phyloP scores from a whole-genome alignment of 2,113 vertebrate genomes.

The Prinia subflava region DNA sequence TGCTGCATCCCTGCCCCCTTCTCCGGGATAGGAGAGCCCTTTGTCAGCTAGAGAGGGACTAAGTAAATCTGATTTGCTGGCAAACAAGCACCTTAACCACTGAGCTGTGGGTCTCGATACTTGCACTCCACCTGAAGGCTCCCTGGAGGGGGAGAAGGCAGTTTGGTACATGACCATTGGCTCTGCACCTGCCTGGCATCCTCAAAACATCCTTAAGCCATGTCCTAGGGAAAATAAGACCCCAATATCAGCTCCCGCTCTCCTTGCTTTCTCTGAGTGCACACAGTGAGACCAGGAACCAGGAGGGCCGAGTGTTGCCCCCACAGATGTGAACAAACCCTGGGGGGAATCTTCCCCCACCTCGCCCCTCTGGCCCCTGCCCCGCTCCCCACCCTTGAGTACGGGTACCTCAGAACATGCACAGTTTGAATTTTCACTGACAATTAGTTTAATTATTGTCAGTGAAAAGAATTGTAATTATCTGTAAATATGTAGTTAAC shows the following conservation, averaged over 20 bases:
- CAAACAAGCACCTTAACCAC: constrained; percentile 62
- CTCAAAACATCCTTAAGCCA: neutral
- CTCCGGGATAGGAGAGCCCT: neutral
- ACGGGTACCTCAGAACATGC: constrained; percentile 76
- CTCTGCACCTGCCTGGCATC: neutral
- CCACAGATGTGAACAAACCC: constrained; percentile 31
- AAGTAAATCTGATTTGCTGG: neutral
- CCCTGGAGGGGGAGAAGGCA: neutral
- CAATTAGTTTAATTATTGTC: constrained; percentile 66
- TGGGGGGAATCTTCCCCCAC: neutral
- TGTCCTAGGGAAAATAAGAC: neutral
- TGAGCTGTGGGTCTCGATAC: constrained; percentile 32
- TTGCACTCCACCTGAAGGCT: constrained; percentile 54
- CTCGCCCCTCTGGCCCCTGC: constrained; percentile 7
- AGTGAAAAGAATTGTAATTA: constrained; percentile 76
- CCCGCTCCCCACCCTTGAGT: constrained; percentile 58
- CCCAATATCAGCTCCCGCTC: neutral
- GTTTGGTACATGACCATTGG: neutral
- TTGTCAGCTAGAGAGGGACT: constrained; percentile 29
- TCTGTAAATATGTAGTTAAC: constrained; percentile 79
- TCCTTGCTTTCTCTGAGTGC: constrained; percentile 22
- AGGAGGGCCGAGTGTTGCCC: constrained; percentile 18
- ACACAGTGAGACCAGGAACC: constrained; percentile 50
- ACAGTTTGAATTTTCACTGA: constrained; percentile 71
- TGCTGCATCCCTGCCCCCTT: neutral